Evolutionary conservation across 2,888 invertebrate genomes (phyloP), one percentile per base, ranked within the genome.

Genomic region (Cremastinae sp.): DNA sequence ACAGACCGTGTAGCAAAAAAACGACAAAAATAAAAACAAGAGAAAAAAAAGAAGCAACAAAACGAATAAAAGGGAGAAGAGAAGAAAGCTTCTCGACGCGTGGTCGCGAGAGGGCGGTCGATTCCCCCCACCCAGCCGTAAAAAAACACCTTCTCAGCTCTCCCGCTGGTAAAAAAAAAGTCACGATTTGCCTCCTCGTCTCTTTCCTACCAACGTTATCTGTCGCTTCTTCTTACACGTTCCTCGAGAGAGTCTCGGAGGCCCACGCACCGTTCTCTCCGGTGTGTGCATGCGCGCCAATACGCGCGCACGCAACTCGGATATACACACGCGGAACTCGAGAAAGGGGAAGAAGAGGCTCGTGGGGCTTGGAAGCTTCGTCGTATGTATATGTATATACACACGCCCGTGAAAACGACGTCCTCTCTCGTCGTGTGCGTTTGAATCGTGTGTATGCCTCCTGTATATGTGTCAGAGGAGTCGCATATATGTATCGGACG

Each of bases 111-210:
- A 75, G 78, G 74, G 73, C 74, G 77, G 77, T 64, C 49, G 64
- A 8, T 16, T 49, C 53, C 82, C 88, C 88, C 86, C 88, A 86
- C 87, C 87, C 83, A 59, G 20, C 1, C 45, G 58, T 81, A 78
- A 79, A 84, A 70, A 87, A 87, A 86, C 85, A 87, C 85, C 86
- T 80, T 74, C 66, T 51, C 18, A 16, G 43, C 49, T 12, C n/a
- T n/a, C n/a, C 61, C 37, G 76, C 74, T 70, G 55, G 49, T 9
- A 22, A 4, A 14, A 55, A 14, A 70, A 59, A 69, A 59, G n/a
- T 10, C 22, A 22, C 45, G 45, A 49, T 45, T 28, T 41, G 66
- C 39, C 37, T 37, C 16, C 4, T 8, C 4, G 9, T 72, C 65
- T 62, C 28, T 20, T 37, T 59, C 72, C 51, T 39, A 12, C 20